These are phyloP conservation scores for Perizoma affinitatum DNA, from an alignment of 2,888 invertebrate genomes.

Conservation along the genomic window DNA sequence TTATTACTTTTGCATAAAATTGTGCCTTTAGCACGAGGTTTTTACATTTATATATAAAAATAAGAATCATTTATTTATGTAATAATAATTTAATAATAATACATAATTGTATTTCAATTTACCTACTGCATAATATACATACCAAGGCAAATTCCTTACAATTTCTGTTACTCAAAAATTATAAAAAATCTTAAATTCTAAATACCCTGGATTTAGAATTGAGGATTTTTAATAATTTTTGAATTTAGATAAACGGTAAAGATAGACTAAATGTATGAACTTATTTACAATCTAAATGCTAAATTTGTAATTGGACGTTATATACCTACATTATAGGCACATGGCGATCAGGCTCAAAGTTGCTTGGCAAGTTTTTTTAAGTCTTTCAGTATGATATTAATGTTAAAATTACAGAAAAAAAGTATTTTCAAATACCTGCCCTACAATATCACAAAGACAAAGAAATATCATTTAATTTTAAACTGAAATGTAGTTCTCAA, in stretches of 20 bases:
- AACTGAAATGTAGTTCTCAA: background rate
- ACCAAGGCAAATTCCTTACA: too few relatives aligned
- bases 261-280: conserved; percentile 10
- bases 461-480: conserved; percentile 18
- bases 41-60: conserved; percentile 12
- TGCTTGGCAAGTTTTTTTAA: conserved; percentile 60
- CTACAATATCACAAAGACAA: conserved; percentile 25
- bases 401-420: background rate
- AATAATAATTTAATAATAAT: too few relatives aligned
- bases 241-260: background rate
- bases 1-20: conserved; percentile 6
- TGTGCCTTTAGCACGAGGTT: conserved; percentile 9
- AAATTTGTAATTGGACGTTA: conserved; percentile 47
- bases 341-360: conserved; percentile 49
- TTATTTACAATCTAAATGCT: conserved; percentile 35
- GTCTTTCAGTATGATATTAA: conserved; percentile 41
- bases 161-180: background rate
- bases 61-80: background rate
- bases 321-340: conserved; percentile 34
- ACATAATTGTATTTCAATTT: too few relatives aligned
- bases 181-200: conserved; percentile 9
- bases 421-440: conserved; percentile 14
- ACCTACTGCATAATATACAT: too few relatives aligned
- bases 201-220: background rate
- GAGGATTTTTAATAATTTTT: too few relatives aligned